Evolutionary conservation across 64 coral and sea anemone genomes (phyloP).

Genomic region (Orbicella faveolata): DNA sequence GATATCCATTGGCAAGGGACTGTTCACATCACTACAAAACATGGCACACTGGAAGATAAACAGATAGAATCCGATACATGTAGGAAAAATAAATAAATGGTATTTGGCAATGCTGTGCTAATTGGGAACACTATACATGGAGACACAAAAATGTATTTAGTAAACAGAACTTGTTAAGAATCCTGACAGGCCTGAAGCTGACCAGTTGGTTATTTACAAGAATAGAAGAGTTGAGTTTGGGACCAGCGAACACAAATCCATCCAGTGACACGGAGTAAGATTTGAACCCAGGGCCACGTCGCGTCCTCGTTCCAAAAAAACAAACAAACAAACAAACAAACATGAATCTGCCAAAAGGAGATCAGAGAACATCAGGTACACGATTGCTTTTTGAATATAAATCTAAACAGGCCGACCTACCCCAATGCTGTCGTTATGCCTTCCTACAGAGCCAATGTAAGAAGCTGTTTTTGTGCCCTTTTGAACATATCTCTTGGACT

Average conservation of each 20-base stretch:
- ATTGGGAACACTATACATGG: too few species aligned
- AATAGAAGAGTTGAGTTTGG: too few species aligned
- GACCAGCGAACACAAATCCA: too few species aligned
- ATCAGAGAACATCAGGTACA: not conserved
- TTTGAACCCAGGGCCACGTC: too few species aligned
- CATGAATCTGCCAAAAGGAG: not conserved
- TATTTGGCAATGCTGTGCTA: too few species aligned
- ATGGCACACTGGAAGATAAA: slow-evolving; percentile 72
- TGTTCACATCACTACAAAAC: slow-evolving; percentile 51
- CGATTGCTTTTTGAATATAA: not conserved
- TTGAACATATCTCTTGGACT: not conserved
- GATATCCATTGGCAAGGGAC: slow-evolving; percentile 79
- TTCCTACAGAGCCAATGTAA: slow-evolving; percentile 17
- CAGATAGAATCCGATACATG: not conserved
- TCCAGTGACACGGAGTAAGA: too few species aligned
- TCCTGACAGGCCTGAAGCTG: too few species aligned
- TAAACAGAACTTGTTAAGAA: too few species aligned
- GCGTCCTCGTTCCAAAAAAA: too few species aligned
- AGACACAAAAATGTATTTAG: too few species aligned
- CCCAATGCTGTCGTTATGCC: slow-evolving; percentile 65
- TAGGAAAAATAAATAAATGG: not conserved
- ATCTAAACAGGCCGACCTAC: slow-evolving; percentile 6
- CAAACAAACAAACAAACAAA: not conserved
- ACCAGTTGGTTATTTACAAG: too few species aligned
- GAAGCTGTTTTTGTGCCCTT: not conserved